These are phyloP conservation scores for Perithous albicinctus DNA, from an alignment of 2,888 invertebrate genomes.

Conservation along the genomic window DNA sequence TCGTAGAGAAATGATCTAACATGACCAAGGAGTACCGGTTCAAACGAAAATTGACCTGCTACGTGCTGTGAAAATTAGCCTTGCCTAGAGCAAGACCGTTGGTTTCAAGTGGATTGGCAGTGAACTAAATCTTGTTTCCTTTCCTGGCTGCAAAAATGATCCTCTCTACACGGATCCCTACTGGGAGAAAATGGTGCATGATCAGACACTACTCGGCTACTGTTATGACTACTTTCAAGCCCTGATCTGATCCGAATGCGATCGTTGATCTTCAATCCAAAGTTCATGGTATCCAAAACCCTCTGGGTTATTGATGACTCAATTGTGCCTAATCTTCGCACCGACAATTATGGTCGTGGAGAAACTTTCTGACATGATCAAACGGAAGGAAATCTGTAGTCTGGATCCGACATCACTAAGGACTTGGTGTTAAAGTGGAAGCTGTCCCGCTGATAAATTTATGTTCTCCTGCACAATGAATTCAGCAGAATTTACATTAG, in stretches of 20 bases:
- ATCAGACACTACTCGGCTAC: not conserved
- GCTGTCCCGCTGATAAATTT: not conserved
- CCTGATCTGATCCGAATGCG: conserved; percentile 93
- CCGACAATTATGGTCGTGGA: conserved; percentile 96
- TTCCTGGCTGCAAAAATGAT: not conserved
- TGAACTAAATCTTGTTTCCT: not conserved
- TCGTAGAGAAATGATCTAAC: no score
- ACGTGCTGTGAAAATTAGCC: no score
- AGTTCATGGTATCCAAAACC: conserved; percentile 92
- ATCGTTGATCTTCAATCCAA: conserved; percentile 93
- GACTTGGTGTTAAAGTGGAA: not conserved
- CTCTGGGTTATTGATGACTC: conserved; percentile 79
- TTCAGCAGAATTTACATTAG: not conserved
- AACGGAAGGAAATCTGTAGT: conserved; percentile 79
- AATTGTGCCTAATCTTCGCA: conserved; percentile 86
- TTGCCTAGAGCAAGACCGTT: no score
- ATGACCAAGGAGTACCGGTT: not conserved
- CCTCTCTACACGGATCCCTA: not conserved
- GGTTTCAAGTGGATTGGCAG: not conserved
- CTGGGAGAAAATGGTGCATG: not conserved
- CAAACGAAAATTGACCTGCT: not conserved
- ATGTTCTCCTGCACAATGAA: not conserved
- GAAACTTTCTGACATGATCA: conserved; percentile 95
- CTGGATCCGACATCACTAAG: not conserved
- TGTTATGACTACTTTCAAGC: no score